Percentiles rank a stretch among this genome's conserved stretches.
phyloP scores from a whole-genome alignment of 2,888 invertebrate genomes.

The Prosopocoilus inquinatus region DNA sequence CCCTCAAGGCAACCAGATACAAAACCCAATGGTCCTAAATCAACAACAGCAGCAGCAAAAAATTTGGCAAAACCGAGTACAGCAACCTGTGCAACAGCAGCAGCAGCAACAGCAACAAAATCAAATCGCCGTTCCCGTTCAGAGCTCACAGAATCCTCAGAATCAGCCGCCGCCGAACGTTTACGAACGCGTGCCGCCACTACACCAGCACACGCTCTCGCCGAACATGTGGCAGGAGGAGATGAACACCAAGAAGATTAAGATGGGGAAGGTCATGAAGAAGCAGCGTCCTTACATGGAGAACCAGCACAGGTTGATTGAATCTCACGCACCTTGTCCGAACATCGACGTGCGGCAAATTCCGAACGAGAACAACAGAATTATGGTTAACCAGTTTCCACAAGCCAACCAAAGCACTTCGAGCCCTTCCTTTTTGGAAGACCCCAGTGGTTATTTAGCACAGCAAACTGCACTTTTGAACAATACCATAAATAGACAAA shows the following conservation, averaged over 20 bases:
- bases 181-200: conserved; percentile 70
- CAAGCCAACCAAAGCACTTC: conserved; percentile 39
- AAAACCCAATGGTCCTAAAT: conserved; percentile 50
- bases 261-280: conserved; percentile 55
- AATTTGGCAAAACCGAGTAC: conserved; percentile 39
- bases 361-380: conserved; percentile 42
- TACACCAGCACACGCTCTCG: conserved; percentile 68
- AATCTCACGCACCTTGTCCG: conserved; percentile 52
- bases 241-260: conserved; percentile 58
- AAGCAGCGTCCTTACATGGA: conserved; percentile 56
- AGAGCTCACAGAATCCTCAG: conserved; percentile 21
- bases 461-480: conserved; percentile 86
- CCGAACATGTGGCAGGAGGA: conserved; percentile 58
- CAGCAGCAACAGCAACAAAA: conserved; percentile 55
- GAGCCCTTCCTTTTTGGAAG: conserved; percentile 84
- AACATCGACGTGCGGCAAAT: conserved; percentile 61
- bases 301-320: conserved; percentile 37
- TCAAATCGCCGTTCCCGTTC: conserved; percentile 28
- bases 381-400: conserved; percentile 40
- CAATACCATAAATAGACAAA: conserved; percentile 74
- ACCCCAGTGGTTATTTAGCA: conserved; percentile 86
- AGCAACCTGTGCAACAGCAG: too few species aligned
- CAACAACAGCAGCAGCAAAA: conserved; percentile 40
- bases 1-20: conserved; percentile 54
- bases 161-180: conserved; percentile 46